phyloP scores from a whole-genome alignment of 2,797 vertebrate species.

The Girardinus metallicus region DNA sequence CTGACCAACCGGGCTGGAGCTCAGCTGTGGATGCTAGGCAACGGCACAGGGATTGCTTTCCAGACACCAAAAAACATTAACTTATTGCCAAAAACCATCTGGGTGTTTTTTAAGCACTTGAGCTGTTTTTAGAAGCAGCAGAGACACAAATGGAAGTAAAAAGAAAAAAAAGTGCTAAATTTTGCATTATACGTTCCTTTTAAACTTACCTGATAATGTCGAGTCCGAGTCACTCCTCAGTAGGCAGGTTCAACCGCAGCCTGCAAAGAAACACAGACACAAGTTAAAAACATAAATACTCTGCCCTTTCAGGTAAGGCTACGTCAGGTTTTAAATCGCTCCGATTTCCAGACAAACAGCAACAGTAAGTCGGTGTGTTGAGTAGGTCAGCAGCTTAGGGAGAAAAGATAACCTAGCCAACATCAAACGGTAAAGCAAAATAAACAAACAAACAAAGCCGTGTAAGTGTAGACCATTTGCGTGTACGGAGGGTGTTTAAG shows the following conservation, averaged over 20 bases:
- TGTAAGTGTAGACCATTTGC: slow-evolving; percentile 12
- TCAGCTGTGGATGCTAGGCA: too few relatives aligned
- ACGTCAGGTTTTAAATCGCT: background rate
- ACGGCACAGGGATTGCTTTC: too few relatives aligned
- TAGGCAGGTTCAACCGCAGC: slow-evolving; percentile 25
- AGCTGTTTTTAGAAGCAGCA: background rate
- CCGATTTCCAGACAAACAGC: background rate
- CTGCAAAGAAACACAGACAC: slow-evolving; percentile 29
- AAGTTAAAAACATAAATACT: background rate
- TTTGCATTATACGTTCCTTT: background rate
- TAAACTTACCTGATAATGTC: slow-evolving; percentile 35
- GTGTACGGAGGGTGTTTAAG: background rate
- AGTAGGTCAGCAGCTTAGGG: background rate
- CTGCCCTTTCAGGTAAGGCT: background rate
- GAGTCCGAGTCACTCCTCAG: slow-evolving; percentile 22
- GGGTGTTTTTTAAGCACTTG: too few relatives aligned
- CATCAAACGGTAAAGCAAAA: background rate
- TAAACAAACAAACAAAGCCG: slow-evolving; percentile 4
- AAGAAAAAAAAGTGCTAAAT: too few relatives aligned
- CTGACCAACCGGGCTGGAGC: too few relatives aligned
- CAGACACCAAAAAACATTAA: too few relatives aligned
- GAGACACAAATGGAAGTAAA: too few relatives aligned
- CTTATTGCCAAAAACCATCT: too few relatives aligned
- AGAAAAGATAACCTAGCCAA: background rate
- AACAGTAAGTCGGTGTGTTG: background rate